Base-by-base conservation (phyloP, 2,888 invertebrate genomes). In the Agonum fuliginosum region DNA sequence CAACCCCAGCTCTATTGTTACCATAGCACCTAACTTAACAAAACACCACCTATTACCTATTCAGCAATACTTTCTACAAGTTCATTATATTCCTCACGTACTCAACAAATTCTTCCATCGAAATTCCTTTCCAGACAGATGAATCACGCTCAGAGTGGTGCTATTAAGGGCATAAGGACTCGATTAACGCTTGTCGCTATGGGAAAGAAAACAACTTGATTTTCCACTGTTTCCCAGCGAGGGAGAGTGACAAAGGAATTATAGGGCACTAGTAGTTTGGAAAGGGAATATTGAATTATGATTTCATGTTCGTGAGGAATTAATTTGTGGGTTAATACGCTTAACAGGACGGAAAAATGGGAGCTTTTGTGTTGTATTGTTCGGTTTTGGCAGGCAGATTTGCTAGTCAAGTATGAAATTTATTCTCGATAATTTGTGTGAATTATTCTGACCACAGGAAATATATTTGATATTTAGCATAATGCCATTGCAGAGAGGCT, bases 171-270 rank as follows among this genome's bases (percentile, higher is more conserved):
- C 58, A 30, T 62, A 62, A 46, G 58, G 30, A 20, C 58, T 30
- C 58, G 58, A 62, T 62, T 62, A 62, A 62, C 58, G 34, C 30
- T 27, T 62, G 58, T 30, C 58, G 6, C 30, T 17, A 62, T 54
- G 58, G 30, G 27, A 62, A 62, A 12, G 8, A n/a, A 14, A 30
- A 30, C 30, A 30, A 62, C 58, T 62, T 62, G 58, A 62, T 62
- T 62, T 62, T 62, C 58, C n/a, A 27, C 27, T 58, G 54, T 58
- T 30, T 58, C 54, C 12, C 24, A 17, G 2, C 30, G 24, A 62
- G 58, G 58, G 58, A 27, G 30, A 62, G 19, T 30, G 12, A 46
- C 46, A 46, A 46, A 62, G 30, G 58, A 62, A 62, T 62, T 62
- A 62, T 54, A 30, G 58, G 19, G 30, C 58, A 27, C 17, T 12